Evolutionary conservation across 1,140 invertebrate genomes (phyloP).

Genomic region (Odontomachus brunneus): DNA sequence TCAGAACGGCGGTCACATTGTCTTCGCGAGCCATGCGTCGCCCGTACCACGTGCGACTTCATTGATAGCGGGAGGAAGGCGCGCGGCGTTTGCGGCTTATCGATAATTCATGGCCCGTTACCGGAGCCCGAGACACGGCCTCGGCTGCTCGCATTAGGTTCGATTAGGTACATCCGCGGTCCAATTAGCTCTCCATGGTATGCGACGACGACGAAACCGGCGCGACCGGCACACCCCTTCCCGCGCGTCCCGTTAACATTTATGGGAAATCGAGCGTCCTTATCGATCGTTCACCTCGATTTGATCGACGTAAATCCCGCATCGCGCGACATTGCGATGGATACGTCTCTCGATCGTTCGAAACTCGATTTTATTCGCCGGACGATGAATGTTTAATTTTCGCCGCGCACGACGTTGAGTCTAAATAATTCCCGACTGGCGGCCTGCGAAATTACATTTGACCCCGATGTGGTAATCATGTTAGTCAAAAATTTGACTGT

Average conservation of each 20-base stretch:
- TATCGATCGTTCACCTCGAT: conserved; percentile 17
- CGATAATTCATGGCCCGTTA: conserved; percentile 71
- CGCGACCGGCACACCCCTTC: conserved; percentile 5
- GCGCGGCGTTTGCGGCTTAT: conserved; percentile 63
- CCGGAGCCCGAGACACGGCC: conserved; percentile 50
- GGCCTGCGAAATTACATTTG: background rate
- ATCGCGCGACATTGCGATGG: background rate
- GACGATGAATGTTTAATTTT: conserved; percentile 37
- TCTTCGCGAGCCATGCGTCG: conserved; percentile 16
- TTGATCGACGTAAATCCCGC: background rate
- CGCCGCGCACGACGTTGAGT: background rate
- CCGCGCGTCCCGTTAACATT: conserved; percentile 13
- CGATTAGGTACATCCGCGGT: conserved; percentile 67
- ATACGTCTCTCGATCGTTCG: background rate
- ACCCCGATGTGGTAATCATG: background rate
- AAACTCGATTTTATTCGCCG: background rate
- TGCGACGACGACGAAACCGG: conserved; percentile 35
- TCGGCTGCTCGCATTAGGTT: conserved; percentile 62
- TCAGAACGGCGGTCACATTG: conserved; percentile 14
- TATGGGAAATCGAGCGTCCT: conserved; percentile 26
- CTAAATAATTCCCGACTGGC: background rate
- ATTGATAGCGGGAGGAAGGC: conserved; percentile 48
- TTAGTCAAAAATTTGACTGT: conserved; percentile 22
- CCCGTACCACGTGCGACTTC: conserved; percentile 52
- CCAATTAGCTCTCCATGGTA: conserved; percentile 62